Evolutionary conservation across 2,888 invertebrate species (phyloP).

Genomic region (Latheticus oryzae): DNA sequence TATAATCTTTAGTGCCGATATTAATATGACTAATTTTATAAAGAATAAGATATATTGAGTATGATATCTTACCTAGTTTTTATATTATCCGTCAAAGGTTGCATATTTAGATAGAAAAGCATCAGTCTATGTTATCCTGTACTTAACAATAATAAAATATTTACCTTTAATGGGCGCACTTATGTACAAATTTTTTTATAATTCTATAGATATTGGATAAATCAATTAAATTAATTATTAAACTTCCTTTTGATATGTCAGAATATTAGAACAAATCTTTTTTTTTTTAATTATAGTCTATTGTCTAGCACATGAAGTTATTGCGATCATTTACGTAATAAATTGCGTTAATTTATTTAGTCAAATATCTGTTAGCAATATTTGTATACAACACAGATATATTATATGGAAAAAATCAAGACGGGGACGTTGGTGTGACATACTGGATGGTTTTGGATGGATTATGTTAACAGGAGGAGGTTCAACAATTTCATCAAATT

Average conservation of each 20-base stretch:
- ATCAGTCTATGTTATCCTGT: slow-evolving; percentile 61
- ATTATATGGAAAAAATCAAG: slow-evolving; percentile 48
- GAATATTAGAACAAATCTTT: slow-evolving; percentile 40
- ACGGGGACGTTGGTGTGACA: slow-evolving; percentile 54
- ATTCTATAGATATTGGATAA: no score
- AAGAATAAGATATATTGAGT: no score
- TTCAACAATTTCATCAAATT: slow-evolving; percentile 75
- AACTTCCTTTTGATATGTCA: slow-evolving; percentile 49
- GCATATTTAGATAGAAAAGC: slow-evolving; percentile 59
- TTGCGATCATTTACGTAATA: slow-evolving; percentile 36
- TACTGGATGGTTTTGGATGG: slow-evolving; percentile 72
- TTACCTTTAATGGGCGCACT: slow-evolving; percentile 48
- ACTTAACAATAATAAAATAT: slow-evolving; percentile 58
- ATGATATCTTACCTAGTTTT: slow-evolving; percentile 51
- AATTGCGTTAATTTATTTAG: slow-evolving; percentile 28
- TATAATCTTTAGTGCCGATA: no score
- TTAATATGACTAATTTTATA: no score
- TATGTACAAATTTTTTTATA: slow-evolving; percentile 37
- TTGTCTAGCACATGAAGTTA: slow-evolving; percentile 51
- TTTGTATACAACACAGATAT: slow-evolving; percentile 44
- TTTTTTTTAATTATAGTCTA: slow-evolving; percentile 42
- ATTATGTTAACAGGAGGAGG: slow-evolving; percentile 78
- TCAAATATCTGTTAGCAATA: slow-evolving; percentile 43
- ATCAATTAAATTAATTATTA: slow-evolving; percentile 30
- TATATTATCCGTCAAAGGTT: slow-evolving; percentile 53